Evolutionary conservation across 1,140 invertebrate species (phyloP).

Genomic region (Diabrotica undecimpunctata): DNA sequence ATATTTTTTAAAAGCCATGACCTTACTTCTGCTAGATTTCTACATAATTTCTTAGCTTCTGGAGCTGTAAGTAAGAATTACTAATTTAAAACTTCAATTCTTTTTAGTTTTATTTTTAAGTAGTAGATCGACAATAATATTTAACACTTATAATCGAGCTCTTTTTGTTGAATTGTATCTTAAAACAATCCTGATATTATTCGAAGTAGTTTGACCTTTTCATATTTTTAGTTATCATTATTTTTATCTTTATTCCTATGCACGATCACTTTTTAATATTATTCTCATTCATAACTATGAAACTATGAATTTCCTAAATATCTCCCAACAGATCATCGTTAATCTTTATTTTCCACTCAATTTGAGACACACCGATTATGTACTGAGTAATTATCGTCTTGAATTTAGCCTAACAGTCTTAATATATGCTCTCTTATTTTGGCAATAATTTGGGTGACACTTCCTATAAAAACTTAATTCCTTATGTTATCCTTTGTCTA

Average conservation of each 20-base stretch:
- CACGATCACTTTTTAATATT: not conserved
- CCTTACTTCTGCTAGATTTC: not conserved
- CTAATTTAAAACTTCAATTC: not conserved
- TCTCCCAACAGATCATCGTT: too few species aligned
- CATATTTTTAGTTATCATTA: not conserved
- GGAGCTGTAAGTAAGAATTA: conserved; percentile 9
- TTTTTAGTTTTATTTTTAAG: not conserved
- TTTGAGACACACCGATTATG: too few species aligned
- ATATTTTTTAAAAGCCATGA: conserved; percentile 11
- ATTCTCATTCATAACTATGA: too few species aligned
- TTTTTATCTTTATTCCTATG: not conserved
- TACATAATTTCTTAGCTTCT: conserved; percentile 2
- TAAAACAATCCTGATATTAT: not conserved
- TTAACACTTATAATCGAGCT: not conserved
- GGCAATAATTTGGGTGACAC: too few species aligned
- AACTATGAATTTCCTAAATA: too few species aligned
- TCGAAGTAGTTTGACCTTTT: not conserved
- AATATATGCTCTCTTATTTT: too few species aligned
- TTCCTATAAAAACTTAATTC: too few species aligned
- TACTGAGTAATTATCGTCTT: too few species aligned
- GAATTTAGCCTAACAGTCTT: too few species aligned
- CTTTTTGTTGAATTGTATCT: too few species aligned
- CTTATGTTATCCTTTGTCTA: too few species aligned
- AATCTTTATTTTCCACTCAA: too few species aligned
- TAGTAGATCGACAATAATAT: not conserved